These are phyloP conservation scores for Numenius arquata DNA, from an alignment of 2,113 vertebrate species.

Conservation along the genomic window DNA sequence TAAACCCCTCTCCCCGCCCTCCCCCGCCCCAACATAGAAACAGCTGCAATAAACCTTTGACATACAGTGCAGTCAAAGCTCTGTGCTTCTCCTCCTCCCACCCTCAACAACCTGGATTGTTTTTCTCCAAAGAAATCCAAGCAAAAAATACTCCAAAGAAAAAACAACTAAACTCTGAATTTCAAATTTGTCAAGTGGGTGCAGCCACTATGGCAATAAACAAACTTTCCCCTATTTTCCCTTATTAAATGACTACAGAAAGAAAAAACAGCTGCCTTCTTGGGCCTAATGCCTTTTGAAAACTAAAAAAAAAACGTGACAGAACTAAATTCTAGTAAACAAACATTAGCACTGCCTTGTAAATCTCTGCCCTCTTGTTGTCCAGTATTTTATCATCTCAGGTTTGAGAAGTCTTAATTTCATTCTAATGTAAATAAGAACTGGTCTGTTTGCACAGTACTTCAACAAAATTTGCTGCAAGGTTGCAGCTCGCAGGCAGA, in stretches of 20 bases:
- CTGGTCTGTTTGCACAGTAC: conserved; percentile 46
- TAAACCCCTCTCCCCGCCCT: rapidly evolving
- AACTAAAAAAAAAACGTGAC: not conserved
- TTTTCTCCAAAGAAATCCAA: conserved; percentile 12
- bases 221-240: not conserved
- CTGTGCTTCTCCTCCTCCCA: not conserved
- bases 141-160: not conserved
- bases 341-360: not conserved
- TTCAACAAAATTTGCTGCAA: conserved; percentile 9
- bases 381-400: not conserved
- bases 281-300: not conserved
- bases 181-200: not conserved
- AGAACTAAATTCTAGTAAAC: not conserved
- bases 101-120: not conserved
- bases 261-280: not conserved
- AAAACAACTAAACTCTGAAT: not conserved
- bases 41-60: conserved; percentile 22
- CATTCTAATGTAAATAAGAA: conserved; percentile 44
- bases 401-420: conserved; percentile 35
- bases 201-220: not conserved
- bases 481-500: conserved; percentile 6
- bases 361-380: not conserved
- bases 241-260: conserved; percentile 3
- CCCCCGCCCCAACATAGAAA: not conserved
- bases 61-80: not conserved